Evolutionary conservation across 1,140 invertebrate species (phyloP).

Genomic region (Heliconius melpomene): DNA sequence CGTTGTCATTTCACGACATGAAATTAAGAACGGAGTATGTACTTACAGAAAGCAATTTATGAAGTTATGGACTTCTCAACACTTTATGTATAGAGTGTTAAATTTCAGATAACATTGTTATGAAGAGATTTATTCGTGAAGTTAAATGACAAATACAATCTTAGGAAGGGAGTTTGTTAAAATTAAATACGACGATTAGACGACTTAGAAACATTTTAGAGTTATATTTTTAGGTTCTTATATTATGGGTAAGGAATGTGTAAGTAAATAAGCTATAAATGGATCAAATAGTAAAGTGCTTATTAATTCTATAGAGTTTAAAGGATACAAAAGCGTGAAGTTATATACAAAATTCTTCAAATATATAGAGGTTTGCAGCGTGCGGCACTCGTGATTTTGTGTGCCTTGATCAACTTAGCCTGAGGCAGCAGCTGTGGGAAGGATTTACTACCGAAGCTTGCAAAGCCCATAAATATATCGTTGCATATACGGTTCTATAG

Average conservation of each 20-base stretch:
- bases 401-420: conserved; percentile 1
- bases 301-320: background rate
- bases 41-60: background rate
- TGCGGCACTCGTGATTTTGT: background rate
- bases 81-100: background rate
- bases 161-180: background rate
- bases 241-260: background rate
- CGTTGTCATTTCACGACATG: too few species aligned
- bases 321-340: background rate
- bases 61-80: background rate
- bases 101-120: background rate
- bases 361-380: background rate
- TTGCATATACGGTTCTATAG: background rate
- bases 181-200: background rate
- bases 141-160: background rate
- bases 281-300: too few species aligned
- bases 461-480: background rate
- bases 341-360: background rate
- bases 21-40: too few species aligned
- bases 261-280: too few species aligned
- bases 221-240: background rate
- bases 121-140: background rate
- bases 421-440: background rate
- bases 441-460: background rate
- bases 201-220: background rate